phyloP scores from a whole-genome alignment of 2,113 vertebrate genomes.

The Agelaius phoeniceus region DNA sequence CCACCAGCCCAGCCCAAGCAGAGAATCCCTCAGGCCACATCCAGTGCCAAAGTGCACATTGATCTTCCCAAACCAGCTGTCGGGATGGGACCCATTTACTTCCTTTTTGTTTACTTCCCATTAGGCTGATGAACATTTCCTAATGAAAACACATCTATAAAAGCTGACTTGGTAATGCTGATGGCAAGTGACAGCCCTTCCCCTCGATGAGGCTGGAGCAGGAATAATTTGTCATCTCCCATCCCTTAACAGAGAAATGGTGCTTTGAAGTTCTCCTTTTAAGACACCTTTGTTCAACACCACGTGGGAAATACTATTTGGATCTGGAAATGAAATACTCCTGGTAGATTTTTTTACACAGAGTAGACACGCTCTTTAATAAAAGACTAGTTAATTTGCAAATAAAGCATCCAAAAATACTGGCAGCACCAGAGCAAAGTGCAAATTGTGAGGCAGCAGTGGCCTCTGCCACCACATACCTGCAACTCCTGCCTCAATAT shows the following conservation, averaged over 20 bases:
- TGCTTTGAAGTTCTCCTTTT: background rate
- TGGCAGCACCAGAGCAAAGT: background rate
- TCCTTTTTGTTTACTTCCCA: background rate
- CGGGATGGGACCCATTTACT: background rate
- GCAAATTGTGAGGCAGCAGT: background rate
- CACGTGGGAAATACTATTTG: background rate
- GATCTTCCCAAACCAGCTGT: background rate
- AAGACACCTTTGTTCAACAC: background rate
- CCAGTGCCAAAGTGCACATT: rapidly evolving
- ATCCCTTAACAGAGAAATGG: background rate
- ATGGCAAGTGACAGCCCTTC: background rate
- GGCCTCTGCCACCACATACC: background rate
- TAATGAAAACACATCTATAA: background rate
- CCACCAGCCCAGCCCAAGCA: rapidly evolving
- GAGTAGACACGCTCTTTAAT: too few relatives aligned
- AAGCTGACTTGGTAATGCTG: background rate
- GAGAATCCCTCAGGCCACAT: rapidly evolving
- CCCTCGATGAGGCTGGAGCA: rapidly evolving
- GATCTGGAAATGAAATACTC: background rate
- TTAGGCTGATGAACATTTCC: background rate
- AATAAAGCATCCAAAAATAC: background rate
- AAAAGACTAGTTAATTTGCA: background rate
- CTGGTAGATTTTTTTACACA: background rate
- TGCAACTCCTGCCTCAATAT: background rate
- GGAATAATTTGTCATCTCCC: background rate